Base-by-base conservation (phyloP, 1,140 invertebrate species). In the Drosophila nigromelanica region DNA sequence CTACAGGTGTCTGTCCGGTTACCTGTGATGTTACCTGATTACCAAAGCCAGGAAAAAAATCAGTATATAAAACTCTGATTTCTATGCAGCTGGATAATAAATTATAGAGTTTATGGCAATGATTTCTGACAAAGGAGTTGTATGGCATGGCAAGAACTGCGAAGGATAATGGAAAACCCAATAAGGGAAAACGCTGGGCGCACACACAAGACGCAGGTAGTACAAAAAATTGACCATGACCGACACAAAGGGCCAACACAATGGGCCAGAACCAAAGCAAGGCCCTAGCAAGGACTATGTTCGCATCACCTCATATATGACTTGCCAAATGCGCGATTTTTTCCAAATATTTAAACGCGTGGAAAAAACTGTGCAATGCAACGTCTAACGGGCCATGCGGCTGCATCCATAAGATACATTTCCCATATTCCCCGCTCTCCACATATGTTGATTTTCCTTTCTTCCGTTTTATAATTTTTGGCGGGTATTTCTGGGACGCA, bases 101-200 rank as follows among this genome's bases (percentile, higher is more conserved):
- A 85, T 83, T 85, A 76, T 83, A 15, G 59, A 80, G 63, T 83
- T 85, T 83, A 83, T 80, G 60, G 80, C 80, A 73, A 70, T 78
- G 79, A 74, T 77, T 81, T 78, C 64, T 66, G 39, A 73, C 58
- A 82, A 82, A 52, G 47, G 11, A 51, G 27, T 33, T 51, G 24
- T 51, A 4, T 40, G 33, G 39, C n/a, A 52, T 64, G 15, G 43
- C 60, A 64, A 78, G 60, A 56, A 77, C 62, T 18, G 64, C 59
- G 51, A 50, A 83, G 80, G 72, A 85, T 68, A 70, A 66, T 66
- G 76, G 70, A 76, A 83, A 83, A 70, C 76, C 80, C 80, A 83
- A 83, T 83, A 83, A 78, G 72, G 63, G 67, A 70, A 70, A 70
- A 70, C 40, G 52, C 47, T 35, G 27, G 27, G 27, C 27, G 27